Conservation (phyloP, 2,888 invertebrate genomes). For the Brachylomia viminalis region DNA sequence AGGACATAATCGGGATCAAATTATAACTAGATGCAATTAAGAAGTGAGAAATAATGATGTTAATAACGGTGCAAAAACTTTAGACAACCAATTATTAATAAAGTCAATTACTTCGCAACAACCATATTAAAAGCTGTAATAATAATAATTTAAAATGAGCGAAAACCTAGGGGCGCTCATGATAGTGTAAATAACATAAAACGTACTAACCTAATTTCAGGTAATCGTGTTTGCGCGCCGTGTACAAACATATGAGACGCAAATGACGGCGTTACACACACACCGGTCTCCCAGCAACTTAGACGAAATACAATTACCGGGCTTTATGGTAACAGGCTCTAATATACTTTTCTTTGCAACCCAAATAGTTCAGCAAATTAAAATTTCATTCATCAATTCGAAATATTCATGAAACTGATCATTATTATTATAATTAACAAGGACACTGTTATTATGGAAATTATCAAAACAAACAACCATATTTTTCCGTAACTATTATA, state of each 20-base stretch:
- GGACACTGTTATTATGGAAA: background rate
- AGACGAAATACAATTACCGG: constrained; percentile 66
- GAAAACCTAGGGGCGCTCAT: constrained; percentile 55
- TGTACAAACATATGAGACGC: constrained; percentile 84
- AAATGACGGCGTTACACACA: constrained; percentile 81
- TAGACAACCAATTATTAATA: constrained; percentile 31
- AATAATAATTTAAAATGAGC: constrained; percentile 63
- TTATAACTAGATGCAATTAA: background rate
- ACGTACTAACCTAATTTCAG: constrained; percentile 87
- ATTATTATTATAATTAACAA: too few relatives aligned
- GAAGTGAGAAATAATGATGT: background rate
- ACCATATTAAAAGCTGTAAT: constrained; percentile 58
- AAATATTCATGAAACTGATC: constrained; percentile 2
- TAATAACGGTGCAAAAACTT: constrained; percentile 4
- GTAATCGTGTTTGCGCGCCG: constrained; percentile 87
- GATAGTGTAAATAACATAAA: constrained; percentile 83
- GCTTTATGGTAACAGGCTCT: constrained; percentile 60
- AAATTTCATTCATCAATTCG: background rate
- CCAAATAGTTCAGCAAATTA: background rate
- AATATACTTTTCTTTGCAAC: constrained; percentile 41
- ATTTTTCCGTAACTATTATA: background rate
- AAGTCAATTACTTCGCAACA: constrained; percentile 49
- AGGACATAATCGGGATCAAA: background rate
- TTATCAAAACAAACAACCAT: background rate
- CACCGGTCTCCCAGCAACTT: constrained; percentile 67